Evolutionary conservation across 2,113 vertebrate genomes (phyloP), one percentile per base, ranked within the genome.

Genomic region (Phaethornis superciliosus): DNA sequence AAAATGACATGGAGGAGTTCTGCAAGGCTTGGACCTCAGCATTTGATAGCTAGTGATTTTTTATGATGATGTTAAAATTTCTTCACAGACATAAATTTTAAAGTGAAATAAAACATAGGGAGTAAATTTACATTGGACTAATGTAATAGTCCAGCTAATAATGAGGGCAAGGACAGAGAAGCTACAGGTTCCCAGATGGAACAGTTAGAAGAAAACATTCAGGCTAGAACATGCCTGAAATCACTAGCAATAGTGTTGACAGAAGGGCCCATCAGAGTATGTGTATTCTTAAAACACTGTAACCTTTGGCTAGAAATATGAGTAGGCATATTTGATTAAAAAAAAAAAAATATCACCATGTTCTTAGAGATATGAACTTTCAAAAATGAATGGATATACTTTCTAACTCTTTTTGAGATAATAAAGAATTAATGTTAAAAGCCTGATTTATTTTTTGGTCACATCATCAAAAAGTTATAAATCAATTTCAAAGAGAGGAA

Each of bases 11-110:
- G 81, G 9, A 85, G 24, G 16, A 82, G 28, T 70, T 80, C 13
- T 8, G 40, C n/a, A 59, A 78, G 54, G 58, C 40, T 46, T 30
- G 7, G 35, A 88, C 85, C 94, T 92, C 72, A 92, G 67, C 60
- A 93, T 35, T 81, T 83, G 23, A 49, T 84, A 78, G 87, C 63
- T 94, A 92, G 63, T 81, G 32, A 11, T 40, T 51, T 70, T 93
- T 91, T 89, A 72, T 83, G 55, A 64, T 75, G 14, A 40, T 28
- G 6, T 89, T 87, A 75, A 75, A 88, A 51, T 86, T 92, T 55
- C 44, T 77, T 95, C 52, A 89, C 14, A 76, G 81, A 94, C 88
- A 47, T 83, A 46, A 81, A 12, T 79, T 88, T 90, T 49, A 80
- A 94, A 81, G 6, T 17, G 72, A 65, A 89, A 81, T 56, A 64